These are phyloP conservation scores for Phragmatobia fuliginosa DNA, from an alignment of 2,888 invertebrate genomes.

Conservation along the genomic window DNA sequence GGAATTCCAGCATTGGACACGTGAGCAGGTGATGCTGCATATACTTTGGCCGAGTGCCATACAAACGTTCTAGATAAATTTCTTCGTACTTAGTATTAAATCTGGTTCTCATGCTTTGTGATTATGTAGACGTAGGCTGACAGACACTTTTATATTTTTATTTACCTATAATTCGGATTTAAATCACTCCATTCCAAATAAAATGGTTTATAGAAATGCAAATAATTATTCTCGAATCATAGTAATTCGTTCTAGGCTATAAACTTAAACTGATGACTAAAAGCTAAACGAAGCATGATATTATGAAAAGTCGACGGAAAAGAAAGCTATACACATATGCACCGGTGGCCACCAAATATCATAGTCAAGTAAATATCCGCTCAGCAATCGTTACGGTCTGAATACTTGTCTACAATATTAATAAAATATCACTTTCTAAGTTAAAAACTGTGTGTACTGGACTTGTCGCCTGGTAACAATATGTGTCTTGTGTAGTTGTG, in stretches of 20 bases:
- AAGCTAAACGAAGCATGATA: constrained; percentile 3
- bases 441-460: constrained; percentile 38
- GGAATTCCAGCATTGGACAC: constrained; percentile 16
- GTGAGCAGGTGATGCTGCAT: constrained; percentile 26
- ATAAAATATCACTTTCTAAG: constrained; percentile 54
- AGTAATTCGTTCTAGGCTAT: not conserved
- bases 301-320: constrained; percentile 1
- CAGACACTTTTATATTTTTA: not conserved
- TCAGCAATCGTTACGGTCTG: constrained; percentile 49
- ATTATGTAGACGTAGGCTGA: not conserved
- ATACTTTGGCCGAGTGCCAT: constrained; percentile 45
- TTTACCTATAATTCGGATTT: not conserved
- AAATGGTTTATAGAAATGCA: not conserved
- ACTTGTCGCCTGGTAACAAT: not conserved
- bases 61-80: constrained; percentile 46
- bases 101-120: constrained; percentile 28
- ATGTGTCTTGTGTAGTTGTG: not conserved
- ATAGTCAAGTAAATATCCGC: constrained; percentile 35
- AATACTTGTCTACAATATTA: constrained; percentile 45
- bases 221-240: not conserved
- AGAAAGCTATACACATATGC: constrained; percentile 8
- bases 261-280: constrained; percentile 5
- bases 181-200: not conserved
- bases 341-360: constrained; percentile 25
- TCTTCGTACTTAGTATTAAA: constrained; percentile 46